These are phyloP conservation scores for Theonella swinhoei DNA, from an alignment of 37 sponge, comb jelly and placozoan species.

Conservation along the genomic window DNA sequence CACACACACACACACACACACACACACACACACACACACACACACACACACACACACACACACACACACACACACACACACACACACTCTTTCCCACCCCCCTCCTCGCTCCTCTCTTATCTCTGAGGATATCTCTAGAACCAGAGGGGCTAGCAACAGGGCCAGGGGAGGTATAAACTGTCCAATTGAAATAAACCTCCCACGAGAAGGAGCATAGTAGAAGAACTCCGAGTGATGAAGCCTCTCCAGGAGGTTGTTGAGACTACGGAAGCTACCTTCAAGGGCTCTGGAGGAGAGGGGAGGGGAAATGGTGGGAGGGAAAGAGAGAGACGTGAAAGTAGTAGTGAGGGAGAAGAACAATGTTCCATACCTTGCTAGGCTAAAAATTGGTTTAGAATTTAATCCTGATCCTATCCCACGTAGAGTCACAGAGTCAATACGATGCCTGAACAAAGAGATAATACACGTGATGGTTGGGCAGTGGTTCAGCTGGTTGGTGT, in stretches of 20 bases:
- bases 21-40: too few species aligned
- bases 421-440: slow-evolving; percentile 64
- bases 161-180: slow-evolving; percentile 77
- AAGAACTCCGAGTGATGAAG: slow-evolving; percentile 92
- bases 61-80: slow-evolving; percentile 22
- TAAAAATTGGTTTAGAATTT: neutral
- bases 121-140: slow-evolving; percentile 77
- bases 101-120: too few species aligned
- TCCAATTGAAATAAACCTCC: slow-evolving; percentile 76
- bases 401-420: slow-evolving; percentile 4
- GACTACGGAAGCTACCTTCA: slow-evolving; percentile 70
- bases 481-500: neutral
- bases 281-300: slow-evolving; percentile 70
- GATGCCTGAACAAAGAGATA: slow-evolving; percentile 21
- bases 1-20: too few species aligned
- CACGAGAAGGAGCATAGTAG: slow-evolving; percentile 59
- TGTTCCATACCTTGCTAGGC: slow-evolving; percentile 20
- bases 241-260: slow-evolving; percentile 92
- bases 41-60: slow-evolving; percentile 40
- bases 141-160: slow-evolving; percentile 56
- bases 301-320: neutral
- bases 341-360: neutral
- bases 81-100: neutral
- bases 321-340: too few species aligned
- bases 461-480: neutral